Base-by-base conservation (phyloP, 2,888 invertebrate species). In the Marasmarcha lunaedactyla region DNA sequence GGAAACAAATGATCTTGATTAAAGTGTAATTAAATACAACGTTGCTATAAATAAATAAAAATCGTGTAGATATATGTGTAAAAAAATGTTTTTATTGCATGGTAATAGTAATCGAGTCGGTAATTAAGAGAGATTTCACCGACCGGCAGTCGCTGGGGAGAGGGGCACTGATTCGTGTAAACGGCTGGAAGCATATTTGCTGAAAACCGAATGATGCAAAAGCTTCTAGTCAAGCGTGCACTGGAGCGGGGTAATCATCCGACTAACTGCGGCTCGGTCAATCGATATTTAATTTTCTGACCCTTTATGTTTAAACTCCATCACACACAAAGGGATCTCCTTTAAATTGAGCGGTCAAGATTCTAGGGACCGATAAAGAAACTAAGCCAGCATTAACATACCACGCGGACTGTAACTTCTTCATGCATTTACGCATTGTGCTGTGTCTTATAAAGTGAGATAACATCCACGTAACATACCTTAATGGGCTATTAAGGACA, bases 81-180 rank as follows among this genome's bases (percentile, higher is more conserved):
- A n/a, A n/a, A n/a, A n/a, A n/a, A n/a, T n/a, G n/a, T n/a, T n/a
- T n/a, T n/a, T n/a, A n/a, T n/a, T n/a, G n/a, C n/a, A n/a, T 30
- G 2, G 9, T 30, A 30, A 30, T 30, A 30, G 30, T 9, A 30
- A 30, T 30, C 30, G 30, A 30, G 12, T 34, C 12, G 6, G 40
- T 34, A 37, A 41, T 41, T 37, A 41, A 41, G 45, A 49, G 46
- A 55, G 51, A 51, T 51, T 51, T 51, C 48, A 48, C 44, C 49
- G 51, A 50, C 47, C 46, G 50, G 46, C 10, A 11, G 6, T 11
- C 14, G 34, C 46, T 50, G 54, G 64, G 65, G 67, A 57, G 63
- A 52, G 52, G 56, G 42, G 63, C 68, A 71, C 59, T 73, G 76
- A 74, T 63, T 73, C 71, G 71, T 70, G 63, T 66, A 64, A 74